These are phyloP conservation scores for Python bivittatus DNA, from an alignment of 2,113 vertebrate species.

Conservation along the genomic window DNA sequence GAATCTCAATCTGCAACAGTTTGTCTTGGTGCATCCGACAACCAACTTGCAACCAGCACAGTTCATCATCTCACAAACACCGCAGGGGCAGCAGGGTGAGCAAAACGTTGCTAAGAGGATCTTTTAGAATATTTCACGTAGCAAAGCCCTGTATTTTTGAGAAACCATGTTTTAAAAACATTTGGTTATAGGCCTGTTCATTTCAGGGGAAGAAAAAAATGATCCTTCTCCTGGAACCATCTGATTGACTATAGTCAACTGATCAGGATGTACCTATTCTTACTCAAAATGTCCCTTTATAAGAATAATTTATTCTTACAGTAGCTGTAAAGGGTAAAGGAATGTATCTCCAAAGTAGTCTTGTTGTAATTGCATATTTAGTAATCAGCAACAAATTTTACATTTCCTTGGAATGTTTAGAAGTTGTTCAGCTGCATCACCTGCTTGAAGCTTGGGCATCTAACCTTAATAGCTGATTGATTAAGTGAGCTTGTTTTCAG, in stretches of 20 bases:
- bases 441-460: background rate
- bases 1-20: slow-evolving; percentile 96
- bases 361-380: background rate
- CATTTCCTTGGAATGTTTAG: background rate
- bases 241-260: background rate
- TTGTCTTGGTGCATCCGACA: slow-evolving; percentile 95
- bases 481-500: background rate
- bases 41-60: slow-evolving; percentile 91
- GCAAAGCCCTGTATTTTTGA: background rate
- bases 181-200: background rate
- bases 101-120: slow-evolving; percentile 25
- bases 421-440: background rate
- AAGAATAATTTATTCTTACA: background rate
- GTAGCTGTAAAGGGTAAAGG: background rate
- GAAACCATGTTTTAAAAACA: background rate
- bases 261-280: background rate
- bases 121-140: background rate
- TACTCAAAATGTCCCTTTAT: background rate
- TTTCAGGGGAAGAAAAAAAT: background rate
- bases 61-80: slow-evolving; percentile 98
- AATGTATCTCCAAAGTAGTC: background rate
- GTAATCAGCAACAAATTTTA: background rate
- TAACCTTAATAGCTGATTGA: no score
- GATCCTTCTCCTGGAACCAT: background rate
- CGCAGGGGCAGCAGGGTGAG: slow-evolving; percentile 94